A percentile compares a stretch with the other conserved stretches of the same genome.
These are phyloP conservation scores for Phasianus colchicus DNA, from an alignment of 2,113 vertebrate species.

Conservation along the genomic window DNA sequence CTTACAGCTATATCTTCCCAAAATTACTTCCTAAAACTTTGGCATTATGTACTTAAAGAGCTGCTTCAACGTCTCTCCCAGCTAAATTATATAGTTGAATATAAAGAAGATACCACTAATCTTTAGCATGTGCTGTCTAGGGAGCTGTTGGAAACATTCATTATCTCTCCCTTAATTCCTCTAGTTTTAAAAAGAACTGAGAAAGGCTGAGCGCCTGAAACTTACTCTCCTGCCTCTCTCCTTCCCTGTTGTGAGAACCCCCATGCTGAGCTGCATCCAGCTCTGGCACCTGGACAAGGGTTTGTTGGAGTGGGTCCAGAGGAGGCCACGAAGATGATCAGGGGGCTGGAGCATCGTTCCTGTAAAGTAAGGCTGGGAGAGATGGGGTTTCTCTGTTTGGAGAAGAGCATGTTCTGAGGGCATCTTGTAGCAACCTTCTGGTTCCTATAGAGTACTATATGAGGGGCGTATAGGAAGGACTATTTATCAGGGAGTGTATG, in stretches of 20 bases:
- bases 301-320: not conserved
- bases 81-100: not conserved
- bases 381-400: not conserved
- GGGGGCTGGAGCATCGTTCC: not conserved
- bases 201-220: not conserved
- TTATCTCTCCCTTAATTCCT: not conserved
- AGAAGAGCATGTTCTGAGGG: not conserved
- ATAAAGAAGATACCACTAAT: not conserved
- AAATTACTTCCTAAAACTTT: conserved; percentile 8
- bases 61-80: conserved; percentile 10
- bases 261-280: not conserved
- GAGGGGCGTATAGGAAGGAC: too few species aligned
- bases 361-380: not conserved
- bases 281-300: not conserved
- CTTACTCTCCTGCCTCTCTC: not conserved
- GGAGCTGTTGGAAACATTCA: not conserved
- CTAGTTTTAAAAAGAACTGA: not conserved
- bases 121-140: not conserved
- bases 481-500: too few species aligned
- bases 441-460: too few species aligned
- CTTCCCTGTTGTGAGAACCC: not conserved
- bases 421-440: not conserved
- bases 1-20: not conserved
- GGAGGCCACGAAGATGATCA: not conserved
- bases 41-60: not conserved